phyloP scores from a whole-genome alignment of 2,888 invertebrate genomes.

The Drosophila differens region DNA sequence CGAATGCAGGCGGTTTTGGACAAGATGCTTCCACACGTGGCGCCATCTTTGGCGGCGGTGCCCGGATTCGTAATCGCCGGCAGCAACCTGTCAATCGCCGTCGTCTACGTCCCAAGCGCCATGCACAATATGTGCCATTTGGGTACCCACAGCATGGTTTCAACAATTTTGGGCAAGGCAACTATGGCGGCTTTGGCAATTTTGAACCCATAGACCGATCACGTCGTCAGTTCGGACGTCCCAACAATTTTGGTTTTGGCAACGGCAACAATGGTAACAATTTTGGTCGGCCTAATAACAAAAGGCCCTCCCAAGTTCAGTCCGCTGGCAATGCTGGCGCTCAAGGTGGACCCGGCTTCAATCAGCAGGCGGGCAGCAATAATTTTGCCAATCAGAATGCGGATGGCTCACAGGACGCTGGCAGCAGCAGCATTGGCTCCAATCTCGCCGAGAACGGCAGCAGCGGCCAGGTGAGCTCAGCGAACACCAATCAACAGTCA shows the following conservation, averaged over 20 bases:
- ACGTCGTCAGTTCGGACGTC: slow-evolving; percentile 5
- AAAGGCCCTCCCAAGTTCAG: slow-evolving; percentile 41
- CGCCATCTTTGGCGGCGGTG: slow-evolving; percentile 45
- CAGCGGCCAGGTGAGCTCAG: slow-evolving; percentile 83
- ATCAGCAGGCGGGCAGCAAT: slow-evolving; percentile 83
- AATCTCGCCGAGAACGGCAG: slow-evolving; percentile 82
- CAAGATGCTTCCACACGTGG: slow-evolving; percentile 60
- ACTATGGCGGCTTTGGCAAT: slow-evolving; percentile 20
- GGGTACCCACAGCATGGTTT: slow-evolving; percentile 50
- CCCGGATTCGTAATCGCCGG: slow-evolving; percentile 20
- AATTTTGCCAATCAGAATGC: slow-evolving; percentile 68
- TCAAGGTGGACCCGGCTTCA: slow-evolving; percentile 63
- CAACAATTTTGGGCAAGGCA: slow-evolving; percentile 8
- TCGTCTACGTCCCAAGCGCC: slow-evolving; percentile 62
- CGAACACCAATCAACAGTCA: slow-evolving; percentile 83
- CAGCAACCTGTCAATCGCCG: slow-evolving; percentile 11
- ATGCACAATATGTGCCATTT: slow-evolving; percentile 72
- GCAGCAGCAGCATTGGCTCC: slow-evolving; percentile 83
- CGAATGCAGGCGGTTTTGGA: slow-evolving; percentile 69
- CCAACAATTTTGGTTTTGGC: slow-evolving; percentile 9
- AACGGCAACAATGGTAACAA: slow-evolving; percentile 14
- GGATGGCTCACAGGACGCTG: slow-evolving; percentile 59
- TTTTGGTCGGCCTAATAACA: slow-evolving; percentile 42
- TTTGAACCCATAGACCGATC: not conserved
- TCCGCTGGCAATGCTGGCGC: slow-evolving; percentile 70